A percentile compares a stretch with the other conserved stretches of the same genome.
These are phyloP conservation scores for Chiropotes sagulatus DNA, from an alignment of 2,797 vertebrate genomes.

Conservation along the genomic window DNA sequence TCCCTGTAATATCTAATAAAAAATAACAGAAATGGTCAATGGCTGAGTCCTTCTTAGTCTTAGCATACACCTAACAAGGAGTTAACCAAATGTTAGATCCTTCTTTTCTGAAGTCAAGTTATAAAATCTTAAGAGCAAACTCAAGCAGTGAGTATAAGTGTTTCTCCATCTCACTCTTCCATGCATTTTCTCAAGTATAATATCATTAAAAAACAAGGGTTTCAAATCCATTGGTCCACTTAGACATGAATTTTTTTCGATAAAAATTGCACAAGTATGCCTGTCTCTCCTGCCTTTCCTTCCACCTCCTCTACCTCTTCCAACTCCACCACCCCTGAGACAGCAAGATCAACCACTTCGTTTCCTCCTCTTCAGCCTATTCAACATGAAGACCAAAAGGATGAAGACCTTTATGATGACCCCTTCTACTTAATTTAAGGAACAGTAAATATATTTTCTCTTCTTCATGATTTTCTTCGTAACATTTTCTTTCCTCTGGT, in stretches of 20 bases:
- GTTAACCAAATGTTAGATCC: neutral
- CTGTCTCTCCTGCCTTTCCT: neutral
- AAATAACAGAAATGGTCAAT: neutral
- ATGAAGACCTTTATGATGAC: neutral
- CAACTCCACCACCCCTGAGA: neutral
- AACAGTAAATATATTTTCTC: neutral
- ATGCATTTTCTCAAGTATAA: neutral
- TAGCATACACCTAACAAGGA: neutral
- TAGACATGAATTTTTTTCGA: neutral
- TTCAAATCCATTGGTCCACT: neutral
- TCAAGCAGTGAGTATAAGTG: neutral
- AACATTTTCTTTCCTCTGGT: neutral
- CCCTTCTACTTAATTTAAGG: neutral
- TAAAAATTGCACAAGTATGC: neutral
- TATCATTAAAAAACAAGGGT: neutral
- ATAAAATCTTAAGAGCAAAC: neutral
- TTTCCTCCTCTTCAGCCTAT: neutral
- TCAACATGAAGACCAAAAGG: neutral
- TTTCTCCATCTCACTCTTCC: neutral
- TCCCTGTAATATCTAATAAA: neutral
- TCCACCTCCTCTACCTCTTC: neutral
- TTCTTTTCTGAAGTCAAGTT: constrained; percentile 29
- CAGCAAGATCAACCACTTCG: neutral
- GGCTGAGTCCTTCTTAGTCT: neutral
- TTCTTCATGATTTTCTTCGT: neutral